Evolutionary conservation across 2,888 invertebrate species (phyloP).

Genomic region (Polia nebulosa): DNA sequence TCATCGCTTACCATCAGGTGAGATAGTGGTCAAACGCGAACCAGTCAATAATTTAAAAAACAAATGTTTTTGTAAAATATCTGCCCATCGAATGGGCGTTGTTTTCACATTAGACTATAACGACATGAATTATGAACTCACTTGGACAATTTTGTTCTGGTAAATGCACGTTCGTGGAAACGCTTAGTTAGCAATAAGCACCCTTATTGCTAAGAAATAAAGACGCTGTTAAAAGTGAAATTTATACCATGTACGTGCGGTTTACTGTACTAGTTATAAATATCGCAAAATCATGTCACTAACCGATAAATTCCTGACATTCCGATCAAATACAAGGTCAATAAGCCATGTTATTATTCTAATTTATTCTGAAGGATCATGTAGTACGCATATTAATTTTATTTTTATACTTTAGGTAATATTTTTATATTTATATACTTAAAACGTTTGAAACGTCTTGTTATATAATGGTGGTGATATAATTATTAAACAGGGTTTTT

Average conservation of each 20-base stretch:
- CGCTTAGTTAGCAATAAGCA: not conserved
- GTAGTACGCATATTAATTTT: constrained; percentile 13
- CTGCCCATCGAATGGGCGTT: not conserved
- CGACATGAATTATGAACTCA: no score
- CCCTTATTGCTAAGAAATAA: not conserved
- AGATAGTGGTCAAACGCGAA: no score
- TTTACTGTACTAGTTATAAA: not conserved
- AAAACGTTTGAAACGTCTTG: constrained; percentile 19
- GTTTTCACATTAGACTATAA: not conserved
- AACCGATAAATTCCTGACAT: not conserved
- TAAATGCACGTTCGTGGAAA: no score
- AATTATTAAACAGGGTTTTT: constrained; percentile 43
- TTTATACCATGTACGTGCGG: not conserved
- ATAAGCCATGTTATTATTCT: not conserved
- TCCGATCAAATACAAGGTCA: not conserved
- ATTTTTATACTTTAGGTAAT: constrained; percentile 1
- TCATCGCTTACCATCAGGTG: no score
- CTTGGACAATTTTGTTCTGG: no score
- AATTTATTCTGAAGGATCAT: constrained; percentile 1
- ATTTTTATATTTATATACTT: constrained; percentile 8
- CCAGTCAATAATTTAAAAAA: no score
- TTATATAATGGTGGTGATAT: constrained; percentile 52
- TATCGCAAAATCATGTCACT: not conserved
- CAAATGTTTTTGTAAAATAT: not conserved
- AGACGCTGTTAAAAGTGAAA: not conserved